These are phyloP conservation scores for Agrilus biguttatus DNA, from an alignment of 2,888 invertebrate species.

Conservation along the genomic window DNA sequence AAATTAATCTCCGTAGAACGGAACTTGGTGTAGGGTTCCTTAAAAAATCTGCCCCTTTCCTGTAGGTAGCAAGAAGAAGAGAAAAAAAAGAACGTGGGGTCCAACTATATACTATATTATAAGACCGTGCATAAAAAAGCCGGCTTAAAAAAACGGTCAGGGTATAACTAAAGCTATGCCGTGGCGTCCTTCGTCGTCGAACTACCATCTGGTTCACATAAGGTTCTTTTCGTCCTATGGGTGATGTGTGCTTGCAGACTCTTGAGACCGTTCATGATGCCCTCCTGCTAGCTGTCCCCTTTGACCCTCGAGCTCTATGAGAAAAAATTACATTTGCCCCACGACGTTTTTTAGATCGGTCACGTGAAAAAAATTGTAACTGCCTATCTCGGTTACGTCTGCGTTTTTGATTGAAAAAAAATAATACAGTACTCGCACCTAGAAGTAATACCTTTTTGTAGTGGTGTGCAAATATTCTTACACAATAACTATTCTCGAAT, in stretches of 20 bases:
- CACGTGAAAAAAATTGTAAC: too few species aligned
- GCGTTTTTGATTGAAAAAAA: too few species aligned
- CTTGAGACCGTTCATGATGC: too few species aligned
- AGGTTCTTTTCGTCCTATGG: constrained; percentile 1
- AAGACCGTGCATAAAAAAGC: constrained; percentile 27
- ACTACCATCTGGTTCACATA: constrained; percentile 9
- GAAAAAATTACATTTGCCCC: too few species aligned
- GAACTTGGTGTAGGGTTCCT: constrained; percentile 33
- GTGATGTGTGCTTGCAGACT: too few species aligned
- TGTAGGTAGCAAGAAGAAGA: constrained; percentile 14
- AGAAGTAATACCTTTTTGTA: neutral
- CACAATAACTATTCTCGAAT: too few species aligned
- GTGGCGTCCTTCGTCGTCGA: constrained; percentile 1
- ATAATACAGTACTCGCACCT: neutral
- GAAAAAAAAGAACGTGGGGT: constrained; percentile 22
- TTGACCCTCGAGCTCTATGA: constrained; percentile 18
- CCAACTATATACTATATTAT: constrained; percentile 13
- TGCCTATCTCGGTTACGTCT: too few species aligned
- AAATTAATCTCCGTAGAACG: constrained; percentile 31
- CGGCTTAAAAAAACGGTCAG: constrained; percentile 33
- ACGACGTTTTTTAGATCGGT: too few species aligned
- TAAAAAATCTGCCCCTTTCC: constrained; percentile 35
- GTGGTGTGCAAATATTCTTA: too few species aligned
- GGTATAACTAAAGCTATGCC: constrained; percentile 14
- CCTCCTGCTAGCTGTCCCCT: constrained; percentile 16